Percentiles rank a stretch among this genome's conserved stretches.
Evolutionary conservation across 2,113 vertebrate genomes (phyloP).

Genomic region (Oryctolagus cuniculus): mOryCun1.1 NC_091451.1:31718001-31718500

Average conservation of each 20-base stretch:
- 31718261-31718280: not conserved
- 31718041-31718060: not conserved
- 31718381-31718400: conserved; percentile 42
- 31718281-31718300: not conserved
- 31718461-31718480: conserved; percentile 78
- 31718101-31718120: not conserved
- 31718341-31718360: not conserved
- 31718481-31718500: conserved; percentile 63
- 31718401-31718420: not conserved
- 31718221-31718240: conserved; percentile 57
- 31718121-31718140: not conserved
- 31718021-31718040: not conserved
- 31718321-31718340: conserved; percentile 28
- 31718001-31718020: conserved; percentile 1
- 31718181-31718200: conserved; percentile 3
- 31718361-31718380: not conserved
- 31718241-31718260: not conserved
- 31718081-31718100: not conserved
- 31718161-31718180: not conserved
- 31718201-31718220: not conserved
- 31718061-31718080: not conserved
- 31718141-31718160: not conserved
- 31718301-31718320: not conserved
- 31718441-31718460: conserved; percentile 69
- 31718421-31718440: conserved; percentile 58